phyloP scores from a whole-genome alignment of 2,797 vertebrate species.

The Amblyopsis hoosieri region DNA sequence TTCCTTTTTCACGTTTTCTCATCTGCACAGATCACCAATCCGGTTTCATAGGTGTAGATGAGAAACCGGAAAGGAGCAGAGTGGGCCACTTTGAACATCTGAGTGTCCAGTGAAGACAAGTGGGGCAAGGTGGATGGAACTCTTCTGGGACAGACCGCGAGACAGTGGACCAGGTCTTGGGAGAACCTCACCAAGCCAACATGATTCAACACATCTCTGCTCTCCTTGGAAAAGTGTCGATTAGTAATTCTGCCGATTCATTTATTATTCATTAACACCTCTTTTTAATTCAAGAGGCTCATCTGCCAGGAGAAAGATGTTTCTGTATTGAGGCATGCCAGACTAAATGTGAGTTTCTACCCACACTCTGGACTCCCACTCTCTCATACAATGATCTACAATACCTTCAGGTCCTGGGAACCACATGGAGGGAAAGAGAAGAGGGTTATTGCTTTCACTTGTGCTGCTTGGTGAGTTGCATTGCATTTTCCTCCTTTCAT shows the following conservation, averaged over 20 bases:
- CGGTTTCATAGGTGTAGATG: slow-evolving; percentile 62
- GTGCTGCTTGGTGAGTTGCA: slow-evolving; percentile 46
- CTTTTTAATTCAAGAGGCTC: slow-evolving; percentile 17
- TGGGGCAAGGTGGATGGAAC: slow-evolving; percentile 73
- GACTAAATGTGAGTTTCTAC: slow-evolving; percentile 57
- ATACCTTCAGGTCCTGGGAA: slow-evolving; percentile 85
- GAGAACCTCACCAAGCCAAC: slow-evolving; percentile 62
- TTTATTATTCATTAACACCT: not conserved
- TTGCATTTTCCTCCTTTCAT: slow-evolving; percentile 37
- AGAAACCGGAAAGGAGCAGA: slow-evolving; percentile 71
- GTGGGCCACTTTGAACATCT: slow-evolving; percentile 70
- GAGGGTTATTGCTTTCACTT: slow-evolving; percentile 73
- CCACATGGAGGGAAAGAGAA: slow-evolving; percentile 80
- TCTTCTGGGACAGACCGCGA: slow-evolving; percentile 75
- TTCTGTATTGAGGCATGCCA: slow-evolving; percentile 55
- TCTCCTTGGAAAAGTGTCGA: slow-evolving; percentile 21
- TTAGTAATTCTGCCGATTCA: not conserved
- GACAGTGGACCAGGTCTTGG: slow-evolving; percentile 72
- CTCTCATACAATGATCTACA: slow-evolving; percentile 72
- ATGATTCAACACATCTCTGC: slow-evolving; percentile 62
- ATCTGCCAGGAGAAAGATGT: slow-evolving; percentile 36
- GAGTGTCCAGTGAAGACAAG: slow-evolving; percentile 64
- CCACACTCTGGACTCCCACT: slow-evolving; percentile 69
- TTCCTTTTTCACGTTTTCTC: slow-evolving; percentile 63
- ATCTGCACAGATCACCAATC: slow-evolving; percentile 52